phyloP scores from a whole-genome alignment of 2,888 invertebrate species.

The Xestobium rufovillosum region DNA sequence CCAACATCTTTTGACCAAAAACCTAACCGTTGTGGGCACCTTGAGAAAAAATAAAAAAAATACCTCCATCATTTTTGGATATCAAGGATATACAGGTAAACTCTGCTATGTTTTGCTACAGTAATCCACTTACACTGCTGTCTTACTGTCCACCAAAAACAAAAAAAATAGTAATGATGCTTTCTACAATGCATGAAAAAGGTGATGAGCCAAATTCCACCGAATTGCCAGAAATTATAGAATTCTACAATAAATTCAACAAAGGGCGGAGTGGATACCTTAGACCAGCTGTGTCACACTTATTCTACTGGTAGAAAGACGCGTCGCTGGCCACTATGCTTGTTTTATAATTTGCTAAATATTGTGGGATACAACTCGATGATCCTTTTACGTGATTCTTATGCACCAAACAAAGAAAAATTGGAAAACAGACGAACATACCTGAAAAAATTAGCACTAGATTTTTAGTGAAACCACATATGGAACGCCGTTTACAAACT shows the following conservation, averaged over 20 bases:
- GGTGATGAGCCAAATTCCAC: slow-evolving; percentile 11
- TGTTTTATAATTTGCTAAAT: slow-evolving; percentile 11
- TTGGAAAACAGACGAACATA: slow-evolving; percentile 6
- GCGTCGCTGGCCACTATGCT: slow-evolving; percentile 10
- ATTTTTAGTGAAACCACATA: slow-evolving; percentile 5
- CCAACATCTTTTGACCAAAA: slow-evolving; percentile 7
- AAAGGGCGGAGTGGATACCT: slow-evolving; percentile 10
- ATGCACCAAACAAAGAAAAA: slow-evolving; percentile 12
- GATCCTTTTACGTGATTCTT: slow-evolving; percentile 12
- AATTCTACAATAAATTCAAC: slow-evolving; percentile 13
- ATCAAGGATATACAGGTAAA: slow-evolving; percentile 10
- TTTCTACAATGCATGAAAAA: slow-evolving; percentile 12
- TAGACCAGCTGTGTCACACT: slow-evolving; percentile 5
- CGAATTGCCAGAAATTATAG: slow-evolving; percentile 11
- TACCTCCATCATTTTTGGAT: slow-evolving; percentile 10
- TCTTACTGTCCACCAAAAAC: slow-evolving; percentile 12
- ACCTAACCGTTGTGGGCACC: slow-evolving; percentile 11
- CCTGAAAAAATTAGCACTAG: slow-evolving; percentile 1
- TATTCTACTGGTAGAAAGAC: slow-evolving; percentile 8
- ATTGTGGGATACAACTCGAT: slow-evolving; percentile 13
- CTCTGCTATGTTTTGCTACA: slow-evolving; percentile 13
- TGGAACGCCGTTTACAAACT: slow-evolving; percentile 5
- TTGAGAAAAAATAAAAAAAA: slow-evolving; percentile 14
- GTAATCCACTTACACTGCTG: slow-evolving; percentile 6
- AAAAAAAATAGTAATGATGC: slow-evolving; percentile 13